phyloP scores from a whole-genome alignment of 2,888 invertebrate species.

The Eristalis pertinax region DNA sequence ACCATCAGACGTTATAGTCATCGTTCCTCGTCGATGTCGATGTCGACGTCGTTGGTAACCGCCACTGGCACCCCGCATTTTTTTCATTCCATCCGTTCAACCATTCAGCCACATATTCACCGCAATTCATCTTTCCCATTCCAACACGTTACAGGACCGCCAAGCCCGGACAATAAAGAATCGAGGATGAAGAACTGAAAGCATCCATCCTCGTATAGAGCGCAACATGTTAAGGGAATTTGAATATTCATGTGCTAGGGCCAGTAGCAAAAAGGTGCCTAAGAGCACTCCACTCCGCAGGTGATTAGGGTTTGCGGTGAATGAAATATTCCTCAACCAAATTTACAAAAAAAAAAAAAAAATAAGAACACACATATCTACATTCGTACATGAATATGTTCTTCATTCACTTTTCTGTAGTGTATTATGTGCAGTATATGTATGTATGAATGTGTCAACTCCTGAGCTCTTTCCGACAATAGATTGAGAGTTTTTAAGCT shows the following conservation, averaged over 20 bases:
- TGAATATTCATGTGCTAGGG: slow-evolving; percentile 66
- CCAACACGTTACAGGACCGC: slow-evolving; percentile 46
- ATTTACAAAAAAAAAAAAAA: slow-evolving; percentile 19
- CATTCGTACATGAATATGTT: background rate
- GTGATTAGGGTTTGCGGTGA: slow-evolving; percentile 71
- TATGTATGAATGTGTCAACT: slow-evolving; percentile 32
- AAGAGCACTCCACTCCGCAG: slow-evolving; percentile 69
- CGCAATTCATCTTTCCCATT: slow-evolving; percentile 69
- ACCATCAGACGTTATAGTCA: slow-evolving; percentile 29
- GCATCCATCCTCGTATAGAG: slow-evolving; percentile 24
- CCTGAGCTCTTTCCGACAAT: slow-evolving; percentile 43
- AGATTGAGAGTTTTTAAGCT: slow-evolving; percentile 15
- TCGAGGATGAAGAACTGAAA: slow-evolving; percentile 1
- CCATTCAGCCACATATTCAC: slow-evolving; percentile 70
- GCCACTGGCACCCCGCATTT: slow-evolving; percentile 51
- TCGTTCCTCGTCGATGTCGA: slow-evolving; percentile 22
- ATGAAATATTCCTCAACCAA: slow-evolving; percentile 51
- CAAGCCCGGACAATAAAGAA: slow-evolving; percentile 14
- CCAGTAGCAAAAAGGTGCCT: slow-evolving; percentile 52
- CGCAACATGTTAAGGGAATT: slow-evolving; percentile 71
- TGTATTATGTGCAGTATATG: too few species aligned
- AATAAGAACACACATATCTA: slow-evolving; percentile 5
- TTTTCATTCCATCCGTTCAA: slow-evolving; percentile 67
- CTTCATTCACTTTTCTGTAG: too few species aligned
- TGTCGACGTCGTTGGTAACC: slow-evolving; percentile 41